Conservation (phyloP, 2,797 vertebrate species). For the Emydoidea blandingii region DNA sequence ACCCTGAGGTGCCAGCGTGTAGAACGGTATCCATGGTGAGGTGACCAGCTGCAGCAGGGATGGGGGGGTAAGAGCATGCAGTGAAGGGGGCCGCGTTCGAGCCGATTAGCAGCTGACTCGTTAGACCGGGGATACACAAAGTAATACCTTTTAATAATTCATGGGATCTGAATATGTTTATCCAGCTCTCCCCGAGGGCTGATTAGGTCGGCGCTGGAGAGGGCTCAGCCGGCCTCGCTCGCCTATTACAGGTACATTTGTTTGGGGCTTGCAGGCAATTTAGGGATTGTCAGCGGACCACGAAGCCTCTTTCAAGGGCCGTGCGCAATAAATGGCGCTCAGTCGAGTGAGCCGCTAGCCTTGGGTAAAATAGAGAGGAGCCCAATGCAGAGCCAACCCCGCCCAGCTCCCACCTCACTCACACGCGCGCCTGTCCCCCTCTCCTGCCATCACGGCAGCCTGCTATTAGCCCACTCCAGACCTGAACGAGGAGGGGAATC, state of each 20-base stretch:
- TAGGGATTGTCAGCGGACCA: conserved; percentile 60
- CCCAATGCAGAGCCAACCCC: conserved; percentile 23
- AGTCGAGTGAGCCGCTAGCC: conserved; percentile 59
- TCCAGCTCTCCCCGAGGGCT: conserved; percentile 46
- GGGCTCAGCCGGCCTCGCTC: conserved; percentile 39
- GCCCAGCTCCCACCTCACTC: not conserved
- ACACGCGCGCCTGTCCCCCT: not conserved
- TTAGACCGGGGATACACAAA: conserved; percentile 35
- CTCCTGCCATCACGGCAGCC: not conserved
- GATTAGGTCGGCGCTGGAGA: conserved; percentile 51
- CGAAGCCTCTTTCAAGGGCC: conserved; percentile 56
- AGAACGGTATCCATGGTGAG: not conserved
- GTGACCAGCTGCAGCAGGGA: not conserved
- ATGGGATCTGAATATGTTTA: conserved; percentile 59
- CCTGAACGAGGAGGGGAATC: not conserved
- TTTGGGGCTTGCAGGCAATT: conserved; percentile 68
- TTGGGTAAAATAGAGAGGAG: not conserved
- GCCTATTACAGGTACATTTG: conserved; percentile 71
- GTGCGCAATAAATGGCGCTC: conserved; percentile 58
- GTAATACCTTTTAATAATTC: conserved; percentile 49
- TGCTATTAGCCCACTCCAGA: not conserved
- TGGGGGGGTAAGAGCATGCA: not conserved
- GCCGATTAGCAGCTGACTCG: conserved; percentile 37
- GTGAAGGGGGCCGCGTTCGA: not conserved
- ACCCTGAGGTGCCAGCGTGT: not conserved